Conservation (phyloP, 2,797 vertebrate genomes). For the Helostoma temminkii region DNA sequence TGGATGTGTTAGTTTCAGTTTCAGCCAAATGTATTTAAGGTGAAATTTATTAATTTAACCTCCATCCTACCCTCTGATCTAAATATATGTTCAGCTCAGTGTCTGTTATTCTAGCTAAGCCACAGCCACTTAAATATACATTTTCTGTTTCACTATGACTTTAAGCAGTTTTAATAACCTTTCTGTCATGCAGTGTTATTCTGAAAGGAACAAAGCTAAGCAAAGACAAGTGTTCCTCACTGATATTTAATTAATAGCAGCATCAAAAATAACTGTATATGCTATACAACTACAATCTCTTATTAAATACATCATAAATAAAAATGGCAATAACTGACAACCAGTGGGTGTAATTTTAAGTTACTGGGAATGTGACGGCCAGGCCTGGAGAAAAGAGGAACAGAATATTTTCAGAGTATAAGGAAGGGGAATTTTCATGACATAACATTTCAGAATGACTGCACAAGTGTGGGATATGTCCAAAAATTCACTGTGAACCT, state of each 20-base stretch:
- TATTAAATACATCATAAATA: background rate
- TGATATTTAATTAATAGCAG: background rate
- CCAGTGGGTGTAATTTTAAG: background rate
- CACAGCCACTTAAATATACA: too few species aligned
- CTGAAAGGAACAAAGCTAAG: background rate
- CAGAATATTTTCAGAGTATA: background rate
- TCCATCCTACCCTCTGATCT: too few species aligned
- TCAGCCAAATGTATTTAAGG: too few species aligned
- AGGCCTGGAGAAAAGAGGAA: slow-evolving; percentile 20
- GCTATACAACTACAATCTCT: background rate
- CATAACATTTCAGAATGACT: slow-evolving; percentile 22
- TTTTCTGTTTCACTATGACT: background rate
- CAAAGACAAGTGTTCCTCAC: background rate
- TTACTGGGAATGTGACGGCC: background rate
- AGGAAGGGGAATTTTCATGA: background rate
- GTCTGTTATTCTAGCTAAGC: too few species aligned
- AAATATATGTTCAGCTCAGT: too few species aligned
- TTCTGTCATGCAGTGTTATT: too few species aligned
- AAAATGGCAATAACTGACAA: too few species aligned
- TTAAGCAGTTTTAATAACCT: too few species aligned
- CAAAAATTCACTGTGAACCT: slow-evolving; percentile 14
- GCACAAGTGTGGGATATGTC: slow-evolving; percentile 4
- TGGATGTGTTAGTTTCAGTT: too few species aligned
- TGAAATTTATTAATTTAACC: too few species aligned
- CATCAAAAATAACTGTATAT: background rate